These are phyloP conservation scores for Oceanodroma tethys DNA, from an alignment of 2,113 vertebrate species.

Conservation along the genomic window DNA sequence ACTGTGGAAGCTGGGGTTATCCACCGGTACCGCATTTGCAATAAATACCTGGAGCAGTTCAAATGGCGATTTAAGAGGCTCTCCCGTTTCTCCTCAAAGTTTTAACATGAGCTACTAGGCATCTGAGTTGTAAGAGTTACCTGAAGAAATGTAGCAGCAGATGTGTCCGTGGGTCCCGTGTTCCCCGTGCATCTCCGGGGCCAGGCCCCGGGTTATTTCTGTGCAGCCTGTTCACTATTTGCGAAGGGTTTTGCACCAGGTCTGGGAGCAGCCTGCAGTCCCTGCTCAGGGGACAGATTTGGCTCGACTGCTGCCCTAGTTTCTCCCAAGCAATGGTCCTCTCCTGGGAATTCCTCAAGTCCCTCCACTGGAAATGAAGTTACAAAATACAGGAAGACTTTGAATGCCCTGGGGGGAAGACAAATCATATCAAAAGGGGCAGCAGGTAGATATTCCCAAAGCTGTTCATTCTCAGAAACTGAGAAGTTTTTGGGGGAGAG, in stretches of 20 bases:
- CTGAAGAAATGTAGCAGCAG: background rate
- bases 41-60: background rate
- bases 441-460: background rate
- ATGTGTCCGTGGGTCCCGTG: background rate
- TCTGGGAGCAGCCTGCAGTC: background rate
- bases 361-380: background rate
- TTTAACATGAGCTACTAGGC: background rate
- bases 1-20: background rate
- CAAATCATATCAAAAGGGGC: background rate
- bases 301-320: rapidly evolving
- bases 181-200: background rate
- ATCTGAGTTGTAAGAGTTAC: background rate
- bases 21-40: background rate
- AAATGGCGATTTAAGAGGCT: background rate
- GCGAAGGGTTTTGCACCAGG: background rate
- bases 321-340: background rate
- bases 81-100: background rate
- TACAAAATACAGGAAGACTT: background rate
- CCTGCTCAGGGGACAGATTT: background rate
- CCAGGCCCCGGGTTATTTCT: background rate
- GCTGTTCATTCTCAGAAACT: background rate
- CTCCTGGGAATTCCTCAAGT: background rate
- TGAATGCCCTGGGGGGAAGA: background rate
- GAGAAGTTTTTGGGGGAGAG: background rate
- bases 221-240: background rate